Evolutionary conservation across 2,797 vertebrate genomes (phyloP).

Genomic region (Sitta carolinensis): DNA sequence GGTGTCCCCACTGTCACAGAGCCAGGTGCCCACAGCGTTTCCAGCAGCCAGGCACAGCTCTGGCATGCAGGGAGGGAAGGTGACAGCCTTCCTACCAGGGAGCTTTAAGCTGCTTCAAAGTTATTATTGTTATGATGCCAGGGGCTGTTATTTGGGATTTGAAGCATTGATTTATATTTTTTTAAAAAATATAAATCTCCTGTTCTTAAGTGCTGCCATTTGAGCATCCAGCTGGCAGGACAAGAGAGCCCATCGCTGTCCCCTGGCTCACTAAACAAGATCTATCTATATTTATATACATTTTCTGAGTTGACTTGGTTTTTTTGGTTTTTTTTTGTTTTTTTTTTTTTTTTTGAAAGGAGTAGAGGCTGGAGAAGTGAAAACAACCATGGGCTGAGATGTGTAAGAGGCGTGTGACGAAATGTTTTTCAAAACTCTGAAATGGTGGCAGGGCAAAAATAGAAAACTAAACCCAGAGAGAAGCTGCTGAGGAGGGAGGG

Average conservation of each 20-base stretch:
- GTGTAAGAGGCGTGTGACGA: slow-evolving; percentile 29
- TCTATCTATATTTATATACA: not conserved
- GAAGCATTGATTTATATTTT: not conserved
- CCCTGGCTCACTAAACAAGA: not conserved
- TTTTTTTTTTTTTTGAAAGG: not conserved
- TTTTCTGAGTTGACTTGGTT: not conserved
- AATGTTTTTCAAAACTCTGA: not conserved
- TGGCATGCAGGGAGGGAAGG: not conserved
- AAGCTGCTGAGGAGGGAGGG: not conserved
- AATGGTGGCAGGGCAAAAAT: not conserved
- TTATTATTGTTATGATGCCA: not conserved
- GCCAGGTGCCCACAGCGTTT: accelerated
- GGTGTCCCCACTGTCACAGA: not conserved
- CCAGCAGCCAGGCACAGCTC: not conserved
- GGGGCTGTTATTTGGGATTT: not conserved
- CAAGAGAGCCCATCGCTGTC: accelerated
- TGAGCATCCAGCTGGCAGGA: not conserved
- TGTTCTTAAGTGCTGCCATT: not conserved
- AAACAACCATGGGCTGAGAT: not conserved
- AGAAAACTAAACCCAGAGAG: not conserved
- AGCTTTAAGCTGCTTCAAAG: not conserved
- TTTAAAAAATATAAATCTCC: too few species aligned
- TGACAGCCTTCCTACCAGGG: accelerated
- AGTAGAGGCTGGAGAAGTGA: not conserved
- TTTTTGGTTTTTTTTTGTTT: not conserved